phyloP scores from a whole-genome alignment of 2,797 vertebrate genomes.

The Leucoraja ocellata region DNA sequence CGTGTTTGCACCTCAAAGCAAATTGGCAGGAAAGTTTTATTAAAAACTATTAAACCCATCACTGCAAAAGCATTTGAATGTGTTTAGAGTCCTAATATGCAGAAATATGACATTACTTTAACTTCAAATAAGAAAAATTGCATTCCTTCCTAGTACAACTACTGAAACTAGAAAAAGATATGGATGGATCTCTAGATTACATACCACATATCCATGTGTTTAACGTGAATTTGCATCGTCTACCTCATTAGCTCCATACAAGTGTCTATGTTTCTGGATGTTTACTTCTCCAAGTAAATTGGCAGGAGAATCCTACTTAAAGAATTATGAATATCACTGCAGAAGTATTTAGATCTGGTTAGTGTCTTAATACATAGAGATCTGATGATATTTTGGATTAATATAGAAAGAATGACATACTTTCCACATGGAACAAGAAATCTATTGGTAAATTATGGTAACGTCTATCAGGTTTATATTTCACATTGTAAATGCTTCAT shows the following conservation, averaged over 20 bases:
- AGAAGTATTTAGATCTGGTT: conserved; percentile 27
- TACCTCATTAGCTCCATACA: background rate
- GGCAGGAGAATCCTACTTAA: conserved; percentile 10
- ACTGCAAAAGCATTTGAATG: background rate
- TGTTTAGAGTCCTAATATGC: conserved; percentile 12
- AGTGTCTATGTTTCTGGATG: background rate
- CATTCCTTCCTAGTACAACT: conserved; percentile 7
- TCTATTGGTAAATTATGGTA: background rate
- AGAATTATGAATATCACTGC: background rate
- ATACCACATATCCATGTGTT: background rate
- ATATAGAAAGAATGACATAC: background rate
- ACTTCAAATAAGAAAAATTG: background rate
- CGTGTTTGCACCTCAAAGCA: background rate
- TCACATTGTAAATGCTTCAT: background rate
- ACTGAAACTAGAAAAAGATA: too few relatives aligned
- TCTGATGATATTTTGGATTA: background rate
- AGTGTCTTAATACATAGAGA: background rate
- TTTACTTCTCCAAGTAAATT: background rate
- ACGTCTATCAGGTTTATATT: background rate
- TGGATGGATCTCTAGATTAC: background rate
- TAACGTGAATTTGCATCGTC: background rate
- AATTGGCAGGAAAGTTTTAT: background rate
- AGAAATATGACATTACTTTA: background rate
- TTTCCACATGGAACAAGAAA: conserved; percentile 8
- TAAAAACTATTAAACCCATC: background rate